Percentiles rank a stretch among this genome's conserved stretches.
These are phyloP conservation scores for Sarcophaga rosellei DNA, from an alignment of 2,888 invertebrate species.

Conservation along the genomic window DNA sequence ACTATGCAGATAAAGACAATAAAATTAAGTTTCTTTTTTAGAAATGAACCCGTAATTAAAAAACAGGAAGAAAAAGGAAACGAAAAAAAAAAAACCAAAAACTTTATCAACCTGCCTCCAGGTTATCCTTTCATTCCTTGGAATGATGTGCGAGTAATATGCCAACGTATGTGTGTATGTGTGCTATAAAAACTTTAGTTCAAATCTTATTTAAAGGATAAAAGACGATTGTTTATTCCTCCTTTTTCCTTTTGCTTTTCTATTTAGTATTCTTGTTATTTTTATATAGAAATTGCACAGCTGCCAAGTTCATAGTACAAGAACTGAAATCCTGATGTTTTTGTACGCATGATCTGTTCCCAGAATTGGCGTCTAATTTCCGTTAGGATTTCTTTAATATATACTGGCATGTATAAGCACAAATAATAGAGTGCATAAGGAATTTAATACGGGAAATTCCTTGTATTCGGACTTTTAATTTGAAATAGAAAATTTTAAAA, in stretches of 20 bases:
- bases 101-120: neutral
- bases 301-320: constrained; percentile 26
- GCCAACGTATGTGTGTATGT: too few species aligned
- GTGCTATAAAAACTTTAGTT: too few species aligned
- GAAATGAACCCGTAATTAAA: neutral
- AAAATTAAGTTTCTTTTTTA: constrained; percentile 1
- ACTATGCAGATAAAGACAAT: constrained; percentile 8
- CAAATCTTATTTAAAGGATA: too few species aligned
- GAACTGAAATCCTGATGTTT: constrained; percentile 8
- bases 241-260: too few species aligned
- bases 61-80: neutral
- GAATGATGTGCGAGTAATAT: too few species aligned
- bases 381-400: constrained; percentile 2
- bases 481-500: neutral
- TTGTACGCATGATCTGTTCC: constrained; percentile 36
- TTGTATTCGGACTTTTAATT: too few species aligned
- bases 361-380: constrained; percentile 54
- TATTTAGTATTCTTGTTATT: neutral
- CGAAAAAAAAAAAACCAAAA: neutral
- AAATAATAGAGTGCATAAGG: neutral
- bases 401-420: constrained; percentile 1
- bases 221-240: too few species aligned
- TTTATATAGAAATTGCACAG: neutral
- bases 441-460: neutral
- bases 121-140: neutral